Evolutionary conservation across 1,140 invertebrate genomes (phyloP).

Genomic region (Contarinia nasturtii): DNA sequence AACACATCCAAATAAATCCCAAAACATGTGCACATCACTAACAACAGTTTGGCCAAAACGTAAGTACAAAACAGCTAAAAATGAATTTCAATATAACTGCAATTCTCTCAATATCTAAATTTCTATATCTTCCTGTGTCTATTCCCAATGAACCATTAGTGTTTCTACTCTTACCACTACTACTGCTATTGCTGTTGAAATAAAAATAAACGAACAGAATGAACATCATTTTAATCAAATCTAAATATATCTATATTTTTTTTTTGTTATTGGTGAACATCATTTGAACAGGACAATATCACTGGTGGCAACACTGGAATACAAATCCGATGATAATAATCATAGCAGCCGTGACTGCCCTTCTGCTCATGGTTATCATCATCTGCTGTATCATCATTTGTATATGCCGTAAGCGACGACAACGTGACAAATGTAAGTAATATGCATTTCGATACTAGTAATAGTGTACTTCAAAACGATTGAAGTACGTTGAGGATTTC

Average conservation of each 20-base stretch:
- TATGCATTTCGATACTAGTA: not conserved
- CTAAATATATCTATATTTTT: too few relatives aligned
- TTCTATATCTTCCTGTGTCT: too few relatives aligned
- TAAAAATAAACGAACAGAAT: too few relatives aligned
- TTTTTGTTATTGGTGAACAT: too few relatives aligned
- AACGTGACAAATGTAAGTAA: constrained; percentile 75
- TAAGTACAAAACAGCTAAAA: constrained; percentile 1
- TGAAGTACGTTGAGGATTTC: too few relatives aligned
- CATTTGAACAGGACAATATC: constrained; percentile 40
- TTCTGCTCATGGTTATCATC: constrained; percentile 57
- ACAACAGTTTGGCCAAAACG: constrained; percentile 2
- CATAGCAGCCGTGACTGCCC: constrained; percentile 48
- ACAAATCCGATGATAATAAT: constrained; percentile 58
- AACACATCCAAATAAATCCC: not conserved
- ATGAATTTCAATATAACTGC: not conserved
- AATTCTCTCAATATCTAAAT: too few relatives aligned
- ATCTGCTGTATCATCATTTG: constrained; percentile 68
- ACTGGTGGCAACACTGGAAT: constrained; percentile 57
- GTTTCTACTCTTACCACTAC: too few relatives aligned
- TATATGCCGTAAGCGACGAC: constrained; percentile 56
- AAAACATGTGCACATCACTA: too few relatives aligned
- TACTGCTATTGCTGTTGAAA: too few relatives aligned
- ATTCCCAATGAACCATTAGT: too few relatives aligned
- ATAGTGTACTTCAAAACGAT: too few relatives aligned
- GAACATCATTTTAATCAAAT: too few relatives aligned